Evolutionary conservation across 1,140 invertebrate genomes (phyloP), one percentile per base, ranked within the genome.

Genomic region (Ephestia elutella): DNA sequence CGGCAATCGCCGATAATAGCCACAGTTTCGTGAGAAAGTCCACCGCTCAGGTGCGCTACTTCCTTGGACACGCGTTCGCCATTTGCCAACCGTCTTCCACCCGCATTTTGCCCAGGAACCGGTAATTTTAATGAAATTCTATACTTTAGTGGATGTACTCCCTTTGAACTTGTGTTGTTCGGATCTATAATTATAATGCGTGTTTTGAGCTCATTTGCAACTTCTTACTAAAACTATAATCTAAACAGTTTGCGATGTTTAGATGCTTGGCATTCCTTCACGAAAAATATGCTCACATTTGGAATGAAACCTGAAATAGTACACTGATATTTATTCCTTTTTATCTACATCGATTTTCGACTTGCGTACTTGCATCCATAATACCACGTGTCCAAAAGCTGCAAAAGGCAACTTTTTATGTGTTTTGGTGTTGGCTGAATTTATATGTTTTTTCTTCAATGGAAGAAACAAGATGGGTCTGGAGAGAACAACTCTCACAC

Each of bases 71-170:
- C 79, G 77, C 80, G 75, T 75, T 67, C 65, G 73, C 70, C 67
- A 66, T 77, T 73, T 63, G 70, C 68, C 67, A 76, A 75, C 77
- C 75, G 76, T 65, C 68, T 71, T 77, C 79, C 79, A 77, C 77
- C 79, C 80, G 80, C 75, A 75, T 73, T 75, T 75, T 76, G 70
- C 70, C 65, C 65, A 51, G 73, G 73, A 78, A 83, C 80, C 78
- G 75, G 76, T 79, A 76, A 69, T 75, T 75, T 77, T 80, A 80
- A 80, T 82, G 80, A 71, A 77, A 82, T 82, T 80, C 74, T 75
- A 80, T 67, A 76, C 73, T 73, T 68, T 70, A 67, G 59, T 71
- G 38, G 38, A 44, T 44, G 38, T n/a, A 17, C 38, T 44, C 38
- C 38, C 38, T 3, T 44, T 44, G 38, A 15, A 15, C 38, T 44